A percentile compares a stretch with the other conserved stretches of the same genome.
Conservation (phyloP, 2,888 invertebrate genomes). For the Rhagonycha lutea region DNA sequence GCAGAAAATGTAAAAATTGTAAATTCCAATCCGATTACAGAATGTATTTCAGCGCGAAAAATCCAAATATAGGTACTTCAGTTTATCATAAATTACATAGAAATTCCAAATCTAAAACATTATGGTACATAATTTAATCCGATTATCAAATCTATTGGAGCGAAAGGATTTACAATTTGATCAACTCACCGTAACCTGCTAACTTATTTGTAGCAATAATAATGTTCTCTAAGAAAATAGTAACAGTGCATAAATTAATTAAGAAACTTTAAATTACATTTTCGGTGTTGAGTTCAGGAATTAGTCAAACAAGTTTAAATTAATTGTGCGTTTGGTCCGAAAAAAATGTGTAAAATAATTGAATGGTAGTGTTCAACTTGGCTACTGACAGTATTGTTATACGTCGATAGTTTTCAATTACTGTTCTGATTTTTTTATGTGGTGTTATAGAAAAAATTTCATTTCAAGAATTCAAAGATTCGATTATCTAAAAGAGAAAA, state of each 20-base stretch:
- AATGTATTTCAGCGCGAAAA: no score
- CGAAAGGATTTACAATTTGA: background rate
- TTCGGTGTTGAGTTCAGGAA: background rate
- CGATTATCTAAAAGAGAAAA: slow-evolving; percentile 3
- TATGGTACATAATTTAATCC: background rate
- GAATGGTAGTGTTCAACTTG: background rate
- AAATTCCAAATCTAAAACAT: background rate
- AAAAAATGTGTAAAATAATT: background rate
- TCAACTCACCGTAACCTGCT: background rate
- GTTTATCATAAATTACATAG: background rate
- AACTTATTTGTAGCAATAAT: background rate
- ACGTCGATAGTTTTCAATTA: background rate
- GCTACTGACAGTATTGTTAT: background rate
- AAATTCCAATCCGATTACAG: no score
- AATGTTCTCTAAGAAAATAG: background rate
- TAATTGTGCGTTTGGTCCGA: background rate
- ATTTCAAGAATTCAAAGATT: background rate
- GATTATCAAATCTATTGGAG: background rate
- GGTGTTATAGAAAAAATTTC: background rate
- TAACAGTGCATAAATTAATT: background rate
- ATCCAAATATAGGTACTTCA: background rate
- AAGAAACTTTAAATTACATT: background rate
- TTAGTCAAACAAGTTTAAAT: background rate
- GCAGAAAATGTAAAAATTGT: no score
- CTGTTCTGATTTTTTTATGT: background rate